Conservation (phyloP, 2,797 vertebrate species). For the Mus caroli region DNA sequence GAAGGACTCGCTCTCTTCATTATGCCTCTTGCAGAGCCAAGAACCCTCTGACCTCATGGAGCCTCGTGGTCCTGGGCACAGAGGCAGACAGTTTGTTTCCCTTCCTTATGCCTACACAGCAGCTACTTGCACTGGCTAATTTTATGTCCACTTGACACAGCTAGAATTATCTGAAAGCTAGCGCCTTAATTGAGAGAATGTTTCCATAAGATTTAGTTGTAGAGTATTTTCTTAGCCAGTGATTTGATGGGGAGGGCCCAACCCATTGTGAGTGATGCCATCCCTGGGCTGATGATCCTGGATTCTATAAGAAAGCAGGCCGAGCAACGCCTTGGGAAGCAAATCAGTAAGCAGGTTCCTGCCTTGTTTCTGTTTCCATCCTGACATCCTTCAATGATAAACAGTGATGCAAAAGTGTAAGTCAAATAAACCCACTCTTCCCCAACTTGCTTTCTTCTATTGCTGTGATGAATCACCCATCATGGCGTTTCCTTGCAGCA, state of each 20-base stretch:
- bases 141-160: background rate
- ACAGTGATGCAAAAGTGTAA: background rate
- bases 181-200: background rate
- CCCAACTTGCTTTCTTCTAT: background rate
- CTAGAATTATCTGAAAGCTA: background rate
- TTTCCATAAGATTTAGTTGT: background rate
- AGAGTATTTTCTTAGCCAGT: background rate
- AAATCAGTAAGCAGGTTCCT: background rate
- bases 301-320: background rate
- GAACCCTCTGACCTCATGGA: background rate
- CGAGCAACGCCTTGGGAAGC: background rate
- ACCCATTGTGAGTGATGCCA: background rate
- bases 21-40: background rate
- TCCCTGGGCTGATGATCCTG: background rate
- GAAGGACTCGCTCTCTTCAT: background rate
- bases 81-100: background rate
- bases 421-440: too few relatives aligned
- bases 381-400: background rate
- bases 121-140: background rate
- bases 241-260: background rate
- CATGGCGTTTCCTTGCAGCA: background rate
- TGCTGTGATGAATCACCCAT: background rate
- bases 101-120: background rate
- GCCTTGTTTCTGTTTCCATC: background rate
- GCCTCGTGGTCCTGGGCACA: background rate